A percentile compares a stretch with the other conserved stretches of the same genome.
phyloP scores from a whole-genome alignment of 2,797 vertebrate genomes.

The Neomorphus geoffroyi region DNA sequence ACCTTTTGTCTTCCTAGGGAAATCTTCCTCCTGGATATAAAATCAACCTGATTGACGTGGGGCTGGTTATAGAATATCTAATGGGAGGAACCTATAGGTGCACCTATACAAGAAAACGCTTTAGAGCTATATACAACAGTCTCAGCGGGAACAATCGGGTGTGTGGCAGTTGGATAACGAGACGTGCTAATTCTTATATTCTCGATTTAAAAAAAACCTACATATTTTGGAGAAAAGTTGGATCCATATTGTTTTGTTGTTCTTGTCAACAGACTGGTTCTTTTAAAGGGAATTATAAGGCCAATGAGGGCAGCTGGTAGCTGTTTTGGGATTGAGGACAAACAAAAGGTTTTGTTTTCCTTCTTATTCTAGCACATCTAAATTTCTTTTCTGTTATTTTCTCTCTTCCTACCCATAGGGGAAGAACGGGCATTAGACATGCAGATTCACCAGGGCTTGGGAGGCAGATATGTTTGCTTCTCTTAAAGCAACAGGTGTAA shows the following conservation, averaged over 20 bases:
- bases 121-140: conserved; percentile 97
- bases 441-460: neutral
- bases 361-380: neutral
- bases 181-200: accelerated
- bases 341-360: neutral
- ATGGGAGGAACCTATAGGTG: conserved; percentile 99
- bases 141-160: conserved; percentile 94
- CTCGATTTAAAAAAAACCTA: neutral
- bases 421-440: neutral
- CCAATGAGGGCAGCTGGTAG: neutral
- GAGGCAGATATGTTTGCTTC: neutral
- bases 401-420: neutral
- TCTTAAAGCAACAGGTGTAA: neutral
- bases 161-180: neutral
- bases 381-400: neutral
- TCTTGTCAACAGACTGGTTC: neutral
- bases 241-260: neutral
- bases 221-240: neutral
- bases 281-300: neutral
- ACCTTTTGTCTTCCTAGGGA: conserved; percentile 80
- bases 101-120: conserved; percentile 96
- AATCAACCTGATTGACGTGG: conserved; percentile 95
- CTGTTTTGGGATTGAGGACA: neutral
- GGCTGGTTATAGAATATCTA: conserved; percentile 94
- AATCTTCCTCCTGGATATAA: conserved; percentile 98